Conservation (phyloP, 1,140 invertebrate species). For the Lysiphlebus fabarum region DNA sequence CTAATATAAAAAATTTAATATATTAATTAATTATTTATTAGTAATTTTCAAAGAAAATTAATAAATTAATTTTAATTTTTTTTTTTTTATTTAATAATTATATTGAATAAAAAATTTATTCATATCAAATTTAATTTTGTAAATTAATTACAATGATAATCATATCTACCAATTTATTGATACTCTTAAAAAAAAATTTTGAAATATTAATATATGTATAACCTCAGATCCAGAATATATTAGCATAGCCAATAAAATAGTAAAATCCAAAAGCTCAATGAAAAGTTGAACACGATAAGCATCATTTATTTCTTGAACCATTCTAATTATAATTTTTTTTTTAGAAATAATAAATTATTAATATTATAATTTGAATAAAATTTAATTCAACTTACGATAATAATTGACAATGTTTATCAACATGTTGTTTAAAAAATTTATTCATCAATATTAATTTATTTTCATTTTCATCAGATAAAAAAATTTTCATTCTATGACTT, state of each 20-base stretch:
- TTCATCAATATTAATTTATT: neutral
- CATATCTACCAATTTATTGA: too few relatives aligned
- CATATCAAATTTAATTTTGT: too few relatives aligned
- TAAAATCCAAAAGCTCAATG: neutral
- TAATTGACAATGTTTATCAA: neutral
- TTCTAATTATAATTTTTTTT: neutral
- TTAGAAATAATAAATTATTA: neutral
- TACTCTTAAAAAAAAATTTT: too few relatives aligned
- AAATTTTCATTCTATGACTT: conserved; percentile 5
- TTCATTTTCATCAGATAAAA: too few relatives aligned
- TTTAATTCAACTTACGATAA: neutral
- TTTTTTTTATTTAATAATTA: too few relatives aligned
- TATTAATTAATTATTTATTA: neutral
- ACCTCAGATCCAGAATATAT: neutral
- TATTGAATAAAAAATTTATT: too few relatives aligned
- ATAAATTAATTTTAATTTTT: neutral
- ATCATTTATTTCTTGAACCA: neutral
- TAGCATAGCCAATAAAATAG: neutral
- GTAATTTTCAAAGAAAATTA: neutral
- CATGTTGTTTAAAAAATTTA: neutral
- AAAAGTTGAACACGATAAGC: neutral
- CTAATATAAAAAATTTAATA: neutral
- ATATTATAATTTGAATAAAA: neutral
- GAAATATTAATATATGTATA: too few relatives aligned
- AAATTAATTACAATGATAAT: too few relatives aligned